Evolutionary conservation across 2,797 vertebrate species (phyloP).

Genomic region (Dryobates pubescens): DNA sequence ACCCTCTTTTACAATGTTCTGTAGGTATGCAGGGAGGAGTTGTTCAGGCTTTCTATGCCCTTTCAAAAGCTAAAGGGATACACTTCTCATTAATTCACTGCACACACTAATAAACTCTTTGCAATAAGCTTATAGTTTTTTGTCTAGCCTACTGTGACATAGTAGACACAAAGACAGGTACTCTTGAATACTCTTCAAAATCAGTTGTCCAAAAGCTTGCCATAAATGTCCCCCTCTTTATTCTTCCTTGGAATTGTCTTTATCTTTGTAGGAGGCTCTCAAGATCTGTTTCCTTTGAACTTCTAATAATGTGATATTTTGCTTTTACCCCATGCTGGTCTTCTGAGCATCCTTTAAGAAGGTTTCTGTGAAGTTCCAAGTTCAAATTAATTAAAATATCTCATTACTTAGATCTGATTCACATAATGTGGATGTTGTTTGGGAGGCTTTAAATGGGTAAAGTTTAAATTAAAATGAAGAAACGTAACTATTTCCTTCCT

Average conservation of each 20-base stretch:
- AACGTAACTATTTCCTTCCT: not conserved
- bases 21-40: not conserved
- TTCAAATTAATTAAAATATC: constrained; percentile 60
- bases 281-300: constrained; percentile 43
- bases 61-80: not conserved
- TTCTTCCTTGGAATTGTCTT: constrained; percentile 15
- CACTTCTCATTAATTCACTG: not conserved
- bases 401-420: constrained; percentile 46
- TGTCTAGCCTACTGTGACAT: not conserved
- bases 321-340: constrained; percentile 38
- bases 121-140: not conserved
- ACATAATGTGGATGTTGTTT: not conserved
- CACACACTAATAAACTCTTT: not conserved
- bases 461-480: not conserved
- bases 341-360: constrained; percentile 35
- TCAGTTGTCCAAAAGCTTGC: not conserved
- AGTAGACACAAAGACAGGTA: not conserved
- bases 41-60: not conserved
- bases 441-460: constrained; percentile 24
- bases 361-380: constrained; percentile 35
- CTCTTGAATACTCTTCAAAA: not conserved
- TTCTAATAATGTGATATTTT: constrained; percentile 6
- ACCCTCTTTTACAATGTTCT: not conserved
- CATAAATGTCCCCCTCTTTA: not conserved
- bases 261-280: not conserved